Percentiles rank a stretch among this genome's conserved stretches.
Conservation (phyloP, 2,113 vertebrate species). For the Origma solitaria region DNA sequence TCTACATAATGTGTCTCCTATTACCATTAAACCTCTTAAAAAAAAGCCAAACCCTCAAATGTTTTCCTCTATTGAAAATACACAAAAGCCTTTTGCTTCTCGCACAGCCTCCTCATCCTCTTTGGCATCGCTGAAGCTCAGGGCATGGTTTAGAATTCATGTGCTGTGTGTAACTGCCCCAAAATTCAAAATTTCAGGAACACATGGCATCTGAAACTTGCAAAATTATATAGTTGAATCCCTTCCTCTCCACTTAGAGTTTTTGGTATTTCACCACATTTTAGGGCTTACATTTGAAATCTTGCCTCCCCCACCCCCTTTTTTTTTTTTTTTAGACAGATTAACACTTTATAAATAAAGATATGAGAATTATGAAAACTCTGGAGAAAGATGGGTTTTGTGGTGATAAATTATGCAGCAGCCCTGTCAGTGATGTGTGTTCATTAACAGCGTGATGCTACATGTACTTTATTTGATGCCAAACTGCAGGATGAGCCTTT, state of each 20-base stretch:
- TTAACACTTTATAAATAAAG: neutral
- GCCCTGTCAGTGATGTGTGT: neutral
- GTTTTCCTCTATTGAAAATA: neutral
- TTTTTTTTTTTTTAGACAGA: neutral
- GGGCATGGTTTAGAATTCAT: rapidly evolving
- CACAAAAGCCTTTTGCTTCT: neutral
- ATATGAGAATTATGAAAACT: neutral
- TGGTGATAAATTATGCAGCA: neutral
- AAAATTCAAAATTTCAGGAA: neutral
- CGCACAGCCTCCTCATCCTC: neutral
- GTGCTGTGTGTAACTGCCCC: too few species aligned
- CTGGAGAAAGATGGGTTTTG: neutral
- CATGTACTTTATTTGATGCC: neutral
- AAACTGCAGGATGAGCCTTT: neutral
- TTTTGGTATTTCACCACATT: neutral
- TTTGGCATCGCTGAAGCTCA: neutral
- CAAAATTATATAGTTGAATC: neutral
- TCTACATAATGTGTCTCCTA: neutral
- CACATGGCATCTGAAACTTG: neutral
- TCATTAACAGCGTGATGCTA: neutral
- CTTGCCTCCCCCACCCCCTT: neutral
- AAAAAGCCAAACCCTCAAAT: neutral
- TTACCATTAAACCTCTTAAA: neutral
- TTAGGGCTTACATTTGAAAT: neutral
- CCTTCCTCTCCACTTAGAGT: neutral